Percentiles rank a stretch among this genome's conserved stretches.
These are phyloP conservation scores for Euthynnus affinis DNA, from an alignment of 2,797 vertebrate genomes.

Conservation along the genomic window DNA sequence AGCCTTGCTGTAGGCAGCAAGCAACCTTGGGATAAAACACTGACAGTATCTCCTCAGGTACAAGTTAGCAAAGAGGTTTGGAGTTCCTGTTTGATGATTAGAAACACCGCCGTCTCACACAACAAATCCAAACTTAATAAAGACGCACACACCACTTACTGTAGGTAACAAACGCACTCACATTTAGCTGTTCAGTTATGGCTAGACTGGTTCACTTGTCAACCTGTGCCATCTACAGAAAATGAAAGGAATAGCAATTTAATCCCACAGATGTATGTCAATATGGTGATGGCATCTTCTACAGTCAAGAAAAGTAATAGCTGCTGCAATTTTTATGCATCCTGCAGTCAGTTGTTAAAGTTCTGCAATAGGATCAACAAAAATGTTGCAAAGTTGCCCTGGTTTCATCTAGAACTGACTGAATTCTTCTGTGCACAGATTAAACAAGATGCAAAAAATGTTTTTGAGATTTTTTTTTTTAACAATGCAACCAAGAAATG, in stretches of 20 bases:
- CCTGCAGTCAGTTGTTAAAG: constrained; percentile 7
- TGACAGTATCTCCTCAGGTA: constrained; percentile 65
- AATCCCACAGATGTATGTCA: background rate
- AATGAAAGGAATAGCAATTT: constrained; percentile 4
- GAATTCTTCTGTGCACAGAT: constrained; percentile 17
- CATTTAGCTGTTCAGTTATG: background rate
- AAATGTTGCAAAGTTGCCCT: constrained; percentile 35
- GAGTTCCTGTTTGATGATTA: constrained; percentile 64
- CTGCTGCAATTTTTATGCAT: constrained; percentile 21
- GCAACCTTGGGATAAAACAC: constrained; percentile 73
- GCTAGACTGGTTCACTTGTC: background rate
- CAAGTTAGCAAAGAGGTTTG: constrained; percentile 56
- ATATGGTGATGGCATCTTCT: background rate
- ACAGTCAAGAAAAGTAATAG: background rate
- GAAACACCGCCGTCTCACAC: constrained; percentile 40
- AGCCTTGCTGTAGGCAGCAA: constrained; percentile 67
- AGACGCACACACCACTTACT: constrained; percentile 5
- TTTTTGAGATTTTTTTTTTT: too few species aligned
- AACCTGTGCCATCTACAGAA: constrained; percentile 8
- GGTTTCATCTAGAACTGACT: constrained; percentile 41
- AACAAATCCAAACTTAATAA: constrained; percentile 41
- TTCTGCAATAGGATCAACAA: constrained; percentile 22
- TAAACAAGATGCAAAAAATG: too few species aligned
- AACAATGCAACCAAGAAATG: too few species aligned
- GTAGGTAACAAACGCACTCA: background rate